phyloP scores from a whole-genome alignment of 1,140 invertebrate genomes.

The Anastatus disparis region DNA sequence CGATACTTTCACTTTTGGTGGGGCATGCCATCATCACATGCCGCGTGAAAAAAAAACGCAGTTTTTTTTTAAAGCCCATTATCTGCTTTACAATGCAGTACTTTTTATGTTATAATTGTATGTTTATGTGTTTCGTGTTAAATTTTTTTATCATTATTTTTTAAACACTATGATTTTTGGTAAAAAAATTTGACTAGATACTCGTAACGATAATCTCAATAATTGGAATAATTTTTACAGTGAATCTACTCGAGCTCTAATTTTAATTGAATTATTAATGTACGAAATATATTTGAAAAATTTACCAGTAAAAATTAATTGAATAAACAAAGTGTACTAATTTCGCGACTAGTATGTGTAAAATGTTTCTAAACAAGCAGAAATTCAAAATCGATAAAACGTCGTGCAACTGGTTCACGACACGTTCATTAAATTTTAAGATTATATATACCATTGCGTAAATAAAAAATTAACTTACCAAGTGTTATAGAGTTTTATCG shows the following conservation, averaged over 20 bases:
- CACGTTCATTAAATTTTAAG: no score
- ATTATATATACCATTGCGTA: no score
- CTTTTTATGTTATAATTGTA: not conserved
- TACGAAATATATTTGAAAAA: no score
- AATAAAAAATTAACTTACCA: not conserved
- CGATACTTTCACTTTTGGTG: not conserved
- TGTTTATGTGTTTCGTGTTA: not conserved
- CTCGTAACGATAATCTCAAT: not conserved
- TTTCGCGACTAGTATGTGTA: no score
- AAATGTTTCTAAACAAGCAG: no score
- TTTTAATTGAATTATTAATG: no score
- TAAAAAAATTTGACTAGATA: constrained; percentile 5
- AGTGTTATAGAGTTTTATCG: not conserved
- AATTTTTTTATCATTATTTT: not conserved
- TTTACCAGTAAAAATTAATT: no score
- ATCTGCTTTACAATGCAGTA: not conserved
- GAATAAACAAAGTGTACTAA: no score
- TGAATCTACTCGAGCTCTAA: no score
- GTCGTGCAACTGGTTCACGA: no score
- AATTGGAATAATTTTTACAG: no score
- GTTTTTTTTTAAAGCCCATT: not conserved
- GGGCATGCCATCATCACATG: not conserved
- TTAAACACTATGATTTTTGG: not conserved
- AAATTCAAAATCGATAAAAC: not conserved
- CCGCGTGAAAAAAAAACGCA: not conserved